phyloP scores from a whole-genome alignment of 2,888 invertebrate genomes.

The Pediacus dermestoides region DNA sequence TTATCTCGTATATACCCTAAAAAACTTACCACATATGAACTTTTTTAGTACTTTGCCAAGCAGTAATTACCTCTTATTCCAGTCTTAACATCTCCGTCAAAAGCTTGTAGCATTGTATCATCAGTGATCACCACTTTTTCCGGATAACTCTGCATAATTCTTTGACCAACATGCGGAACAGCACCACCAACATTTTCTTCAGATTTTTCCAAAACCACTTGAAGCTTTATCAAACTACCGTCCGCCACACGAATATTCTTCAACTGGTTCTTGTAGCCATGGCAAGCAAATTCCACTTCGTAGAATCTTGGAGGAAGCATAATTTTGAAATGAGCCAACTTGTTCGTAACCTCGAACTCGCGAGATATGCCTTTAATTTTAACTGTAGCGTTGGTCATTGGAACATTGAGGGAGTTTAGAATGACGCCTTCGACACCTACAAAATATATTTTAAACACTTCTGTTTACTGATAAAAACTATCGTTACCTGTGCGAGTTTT shows the following conservation, averaged over 20 bases:
- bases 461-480: conserved; percentile 6
- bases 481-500: conserved; percentile 59
- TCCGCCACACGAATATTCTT: conserved; percentile 49
- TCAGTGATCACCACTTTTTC: conserved; percentile 17
- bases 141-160: conserved; percentile 4
- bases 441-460: conserved; percentile 13
- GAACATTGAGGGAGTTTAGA: conserved; percentile 59
- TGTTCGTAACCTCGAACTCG: conserved; percentile 61
- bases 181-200: too few species aligned
- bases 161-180: conserved; percentile 9
- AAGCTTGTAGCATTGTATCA: conserved; percentile 25
- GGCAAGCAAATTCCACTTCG: conserved; percentile 58
- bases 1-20: conserved; percentile 60
- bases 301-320: conserved; percentile 69
- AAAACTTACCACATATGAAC: conserved; percentile 13
- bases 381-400: conserved; percentile 70
- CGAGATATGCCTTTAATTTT: conserved; percentile 59
- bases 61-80: conserved; percentile 34
- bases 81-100: conserved; percentile 25
- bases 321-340: conserved; percentile 68
- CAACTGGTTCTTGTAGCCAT: conserved; percentile 56
- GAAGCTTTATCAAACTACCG: conserved; percentile 45
- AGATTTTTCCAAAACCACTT: conserved; percentile 34
- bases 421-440: conserved; percentile 70
- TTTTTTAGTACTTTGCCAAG: conserved; percentile 6